These are phyloP conservation scores for Drosophila sordidapex DNA, from an alignment of 2,888 invertebrate species.

Conservation along the genomic window DNA sequence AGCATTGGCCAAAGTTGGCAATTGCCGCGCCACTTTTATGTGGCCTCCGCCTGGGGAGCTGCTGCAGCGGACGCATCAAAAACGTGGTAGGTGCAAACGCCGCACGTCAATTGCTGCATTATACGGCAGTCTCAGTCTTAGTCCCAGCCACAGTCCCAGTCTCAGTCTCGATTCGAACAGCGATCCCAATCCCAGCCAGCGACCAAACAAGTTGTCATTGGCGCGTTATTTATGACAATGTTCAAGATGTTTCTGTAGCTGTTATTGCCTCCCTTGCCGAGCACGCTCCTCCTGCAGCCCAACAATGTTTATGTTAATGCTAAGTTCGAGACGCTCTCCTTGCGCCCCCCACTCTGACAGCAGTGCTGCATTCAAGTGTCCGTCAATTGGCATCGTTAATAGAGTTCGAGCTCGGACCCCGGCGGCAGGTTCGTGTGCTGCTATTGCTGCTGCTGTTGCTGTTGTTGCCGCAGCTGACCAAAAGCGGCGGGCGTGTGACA, in stretches of 20 bases:
- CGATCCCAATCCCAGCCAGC: conserved; percentile 48
- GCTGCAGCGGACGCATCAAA: conserved; percentile 68
- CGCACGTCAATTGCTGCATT: conserved; percentile 78
- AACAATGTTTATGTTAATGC: conserved; percentile 77
- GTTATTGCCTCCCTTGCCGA: conserved; percentile 35
- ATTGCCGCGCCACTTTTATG: conserved; percentile 81
- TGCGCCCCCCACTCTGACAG: conserved; percentile 58
- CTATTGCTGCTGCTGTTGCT: conserved; percentile 4
- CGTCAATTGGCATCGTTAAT: conserved; percentile 79
- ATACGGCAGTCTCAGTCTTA: conserved; percentile 48
- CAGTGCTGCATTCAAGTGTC: conserved; percentile 76
- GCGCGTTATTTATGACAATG: conserved; percentile 81
- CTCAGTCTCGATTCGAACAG: conserved; percentile 22
- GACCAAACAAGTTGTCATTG: conserved; percentile 75
- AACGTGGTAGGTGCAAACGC: conserved; percentile 75
- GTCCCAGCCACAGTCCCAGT: conserved; percentile 29
- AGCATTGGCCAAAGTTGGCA: conserved; percentile 82
- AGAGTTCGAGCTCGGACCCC: conserved; percentile 62
- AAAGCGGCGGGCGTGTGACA: conserved; percentile 82
- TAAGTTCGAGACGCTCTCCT: conserved; percentile 27
- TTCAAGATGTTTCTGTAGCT: conserved; percentile 74
- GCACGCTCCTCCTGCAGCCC: conserved; percentile 22
- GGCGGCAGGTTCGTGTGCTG: conserved; percentile 63
- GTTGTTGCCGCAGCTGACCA: conserved; percentile 52
- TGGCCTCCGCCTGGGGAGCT: conserved; percentile 75